These are phyloP conservation scores for Diarsia dahlii DNA, from an alignment of 2,888 invertebrate genomes.

Conservation along the genomic window DNA sequence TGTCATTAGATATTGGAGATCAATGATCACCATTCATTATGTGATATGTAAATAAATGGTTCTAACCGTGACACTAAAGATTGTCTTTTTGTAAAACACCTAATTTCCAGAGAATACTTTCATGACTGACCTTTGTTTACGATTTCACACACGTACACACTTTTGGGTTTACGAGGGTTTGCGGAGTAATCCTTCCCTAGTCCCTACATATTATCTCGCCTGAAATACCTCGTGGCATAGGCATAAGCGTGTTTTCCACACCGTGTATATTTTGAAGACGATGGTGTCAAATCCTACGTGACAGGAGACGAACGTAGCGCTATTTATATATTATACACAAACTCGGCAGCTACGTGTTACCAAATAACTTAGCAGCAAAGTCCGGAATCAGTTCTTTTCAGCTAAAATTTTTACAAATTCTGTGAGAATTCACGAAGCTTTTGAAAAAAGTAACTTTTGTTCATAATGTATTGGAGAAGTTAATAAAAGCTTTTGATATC, in stretches of 20 bases:
- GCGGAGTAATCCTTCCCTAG: not conserved
- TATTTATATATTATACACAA: not conserved
- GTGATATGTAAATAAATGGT: not conserved
- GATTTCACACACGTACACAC: not conserved
- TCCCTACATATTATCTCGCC: not conserved
- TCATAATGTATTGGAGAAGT: too few relatives aligned
- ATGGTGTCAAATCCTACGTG: not conserved
- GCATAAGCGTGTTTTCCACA: not conserved
- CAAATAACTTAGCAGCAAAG: not conserved
- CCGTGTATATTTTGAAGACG: slow-evolving; percentile 2
- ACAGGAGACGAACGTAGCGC: not conserved
- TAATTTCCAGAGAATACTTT: not conserved
- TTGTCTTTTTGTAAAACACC: not conserved
- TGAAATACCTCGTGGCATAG: not conserved
- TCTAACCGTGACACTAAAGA: not conserved
- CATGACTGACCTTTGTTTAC: not conserved
- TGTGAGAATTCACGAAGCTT: too few relatives aligned
- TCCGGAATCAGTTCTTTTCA: too few relatives aligned
- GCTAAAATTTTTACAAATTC: too few relatives aligned
- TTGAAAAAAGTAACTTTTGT: too few relatives aligned
- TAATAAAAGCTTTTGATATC: too few relatives aligned
- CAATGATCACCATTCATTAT: not conserved
- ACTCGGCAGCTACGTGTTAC: too few relatives aligned
- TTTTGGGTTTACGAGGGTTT: not conserved
- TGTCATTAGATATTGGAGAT: not conserved